Evolutionary conservation across 2,113 vertebrate genomes (phyloP).

Genomic region (Notarius lentiginosus): DNA sequence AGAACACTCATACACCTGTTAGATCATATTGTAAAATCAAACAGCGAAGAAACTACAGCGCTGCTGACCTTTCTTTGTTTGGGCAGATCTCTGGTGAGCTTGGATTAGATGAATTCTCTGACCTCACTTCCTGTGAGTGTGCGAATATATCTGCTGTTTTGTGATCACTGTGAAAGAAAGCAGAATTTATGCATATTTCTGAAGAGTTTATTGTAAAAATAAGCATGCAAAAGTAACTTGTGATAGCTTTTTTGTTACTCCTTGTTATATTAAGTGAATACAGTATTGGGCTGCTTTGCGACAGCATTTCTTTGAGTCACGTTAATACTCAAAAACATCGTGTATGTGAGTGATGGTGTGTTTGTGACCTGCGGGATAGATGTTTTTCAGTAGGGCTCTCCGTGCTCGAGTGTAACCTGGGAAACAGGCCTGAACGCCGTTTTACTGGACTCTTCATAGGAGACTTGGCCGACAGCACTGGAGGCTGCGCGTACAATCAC

Average conservation of each 20-base stretch:
- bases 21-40: not conserved
- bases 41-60: not conserved
- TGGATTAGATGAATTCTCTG: conserved; percentile 91
- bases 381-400: conserved; percentile 82
- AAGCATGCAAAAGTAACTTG: not conserved
- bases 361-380: conserved; percentile 73
- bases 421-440: conserved; percentile 90
- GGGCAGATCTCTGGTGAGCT: conserved; percentile 96
- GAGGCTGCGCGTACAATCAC: conserved; percentile 74
- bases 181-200: not conserved
- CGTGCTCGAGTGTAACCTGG: conserved; percentile 87
- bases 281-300: not conserved
- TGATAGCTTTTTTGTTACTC: not conserved
- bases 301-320: not conserved
- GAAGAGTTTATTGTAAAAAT: not conserved
- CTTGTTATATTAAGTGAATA: not conserved
- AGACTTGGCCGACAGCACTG: conserved; percentile 78
- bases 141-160: conserved; percentile 80
- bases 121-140: conserved; percentile 86
- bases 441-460: conserved; percentile 94
- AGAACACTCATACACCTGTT: not conserved
- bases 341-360: not conserved
- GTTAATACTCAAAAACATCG: not conserved
- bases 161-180: conserved; percentile 72
- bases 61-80: conserved; percentile 87